phyloP scores from a whole-genome alignment of 1,140 invertebrate genomes.

The Trialeurodes vaporariorum region DNA sequence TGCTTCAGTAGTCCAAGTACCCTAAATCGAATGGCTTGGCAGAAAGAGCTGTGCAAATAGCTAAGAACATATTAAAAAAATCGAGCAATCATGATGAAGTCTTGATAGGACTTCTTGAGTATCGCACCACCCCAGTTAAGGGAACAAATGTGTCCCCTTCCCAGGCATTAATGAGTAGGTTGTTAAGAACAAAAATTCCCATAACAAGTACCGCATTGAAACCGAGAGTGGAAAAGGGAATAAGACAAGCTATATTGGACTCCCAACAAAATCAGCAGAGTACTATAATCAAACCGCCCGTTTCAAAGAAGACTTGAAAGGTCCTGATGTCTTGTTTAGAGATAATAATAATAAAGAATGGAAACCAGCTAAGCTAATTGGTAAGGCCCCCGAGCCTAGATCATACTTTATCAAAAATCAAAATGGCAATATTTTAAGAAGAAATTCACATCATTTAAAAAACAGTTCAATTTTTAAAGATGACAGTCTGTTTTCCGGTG shows the following conservation, averaged over 20 bases:
- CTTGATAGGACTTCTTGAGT: not conserved
- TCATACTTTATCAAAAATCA: slow-evolving; percentile 3
- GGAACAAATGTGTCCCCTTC: not conserved
- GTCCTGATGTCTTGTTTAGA: not conserved
- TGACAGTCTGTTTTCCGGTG: too few species aligned
- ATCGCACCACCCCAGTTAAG: not conserved
- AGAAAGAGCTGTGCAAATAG: slow-evolving; percentile 23
- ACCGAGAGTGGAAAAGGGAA: not conserved
- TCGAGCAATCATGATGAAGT: not conserved
- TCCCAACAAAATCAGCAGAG: too few species aligned
- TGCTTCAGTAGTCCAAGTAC: slow-evolving; percentile 32
- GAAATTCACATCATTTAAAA: too few species aligned
- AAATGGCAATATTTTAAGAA: slow-evolving; percentile 8
- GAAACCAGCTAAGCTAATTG: slow-evolving; percentile 4
- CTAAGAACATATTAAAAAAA: slow-evolving; percentile 7
- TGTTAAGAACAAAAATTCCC: slow-evolving; percentile 1
- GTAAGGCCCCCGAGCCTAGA: not conserved
- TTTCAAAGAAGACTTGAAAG: not conserved
- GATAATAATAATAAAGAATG: slow-evolving; percentile 4
- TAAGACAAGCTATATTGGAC: not conserved
- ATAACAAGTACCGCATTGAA: not conserved
- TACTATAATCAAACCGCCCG: slow-evolving; percentile 5
- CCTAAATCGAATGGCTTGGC: slow-evolving; percentile 36
- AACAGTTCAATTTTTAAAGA: too few species aligned
- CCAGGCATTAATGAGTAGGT: slow-evolving; percentile 1